Evolutionary conservation across 92 coral and sea anemone genomes (phyloP).

Genomic region (Zoanthus sansibaricus): DNA sequence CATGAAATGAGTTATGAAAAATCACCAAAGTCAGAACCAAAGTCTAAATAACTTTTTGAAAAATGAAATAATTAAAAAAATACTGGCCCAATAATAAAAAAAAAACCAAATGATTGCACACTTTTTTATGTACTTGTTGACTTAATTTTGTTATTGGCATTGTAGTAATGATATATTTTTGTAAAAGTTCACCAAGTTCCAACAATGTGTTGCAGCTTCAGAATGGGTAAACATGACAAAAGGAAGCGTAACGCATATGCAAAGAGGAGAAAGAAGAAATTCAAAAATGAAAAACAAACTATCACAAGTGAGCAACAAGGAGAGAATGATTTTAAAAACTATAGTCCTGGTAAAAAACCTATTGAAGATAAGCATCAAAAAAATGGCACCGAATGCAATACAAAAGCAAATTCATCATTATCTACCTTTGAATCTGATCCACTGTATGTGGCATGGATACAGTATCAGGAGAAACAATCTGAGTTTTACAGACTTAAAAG

Average conservation of each 20-base stretch:
- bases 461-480: neutral
- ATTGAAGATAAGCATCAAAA: neutral
- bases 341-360: neutral
- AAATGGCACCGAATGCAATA: neutral
- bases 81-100: neutral
- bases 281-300: neutral
- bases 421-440: neutral
- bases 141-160: neutral
- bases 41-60: neutral
- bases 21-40: neutral
- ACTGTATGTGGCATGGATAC: conserved; percentile 1
- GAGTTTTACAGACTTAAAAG: conserved; percentile 5
- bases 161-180: neutral
- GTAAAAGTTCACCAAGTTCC: neutral
- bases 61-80: neutral
- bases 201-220: neutral
- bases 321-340: neutral
- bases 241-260: neutral
- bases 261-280: conserved; percentile 8
- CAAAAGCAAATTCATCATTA: neutral
- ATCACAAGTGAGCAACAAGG: neutral
- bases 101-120: neutral
- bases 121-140: neutral
- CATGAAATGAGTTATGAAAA: neutral
- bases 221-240: conserved; percentile 13